Evolutionary conservation across 2,113 vertebrate genomes (phyloP), one percentile per base, ranked within the genome.

Genomic region (Pipa parva): DNA sequence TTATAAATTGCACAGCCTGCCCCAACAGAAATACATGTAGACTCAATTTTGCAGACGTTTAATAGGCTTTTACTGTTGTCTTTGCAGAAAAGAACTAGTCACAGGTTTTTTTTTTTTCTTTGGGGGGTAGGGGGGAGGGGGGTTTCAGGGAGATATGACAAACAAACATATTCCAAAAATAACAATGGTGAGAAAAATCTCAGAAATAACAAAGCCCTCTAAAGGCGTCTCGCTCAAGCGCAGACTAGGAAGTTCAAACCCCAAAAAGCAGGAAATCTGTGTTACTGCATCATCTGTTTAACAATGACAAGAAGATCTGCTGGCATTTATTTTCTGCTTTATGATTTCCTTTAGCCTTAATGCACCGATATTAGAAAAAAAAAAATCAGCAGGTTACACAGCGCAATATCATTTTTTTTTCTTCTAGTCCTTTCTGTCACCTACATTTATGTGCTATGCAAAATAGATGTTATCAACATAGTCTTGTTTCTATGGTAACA

Each of bases 1-100:
- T 86, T 83, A 88, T 87, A 85, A 78, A 84, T 95, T 92, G 91
- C 91, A 93, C 92, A 93, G 91, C 91, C 84, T 89, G 66, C 85
- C 91, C 91, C 87, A 82, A 79, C 87, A 15, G 90, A 83, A 90
- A 89, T 87, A 42, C 5, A 90, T 89, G 86, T 84, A 85, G 87
- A 83, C 85, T 82, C 84, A 76, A 75, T 74, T 79, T 59, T 72
- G 73, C 48, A 39, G 74, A 74, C 73, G 73, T 79, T 75, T 57
- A 71, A 70, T 73, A 62, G 74, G 74, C 77, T 78, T 84, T 78
- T 79, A 80, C 29, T 83, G 81, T 85, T 80, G 80, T 79, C 68
- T 52, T 81, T 78, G 71, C 69, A 74, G 72, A 63, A 67, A 71
- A 56, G 65, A 76, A 75, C 77, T 75, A 75, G 77, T 71, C 72